Percentiles rank a stretch among this genome's conserved stretches.
Evolutionary conservation across 2,113 vertebrate genomes (phyloP).

Genomic region (Rhagologus leucostigma): DNA sequence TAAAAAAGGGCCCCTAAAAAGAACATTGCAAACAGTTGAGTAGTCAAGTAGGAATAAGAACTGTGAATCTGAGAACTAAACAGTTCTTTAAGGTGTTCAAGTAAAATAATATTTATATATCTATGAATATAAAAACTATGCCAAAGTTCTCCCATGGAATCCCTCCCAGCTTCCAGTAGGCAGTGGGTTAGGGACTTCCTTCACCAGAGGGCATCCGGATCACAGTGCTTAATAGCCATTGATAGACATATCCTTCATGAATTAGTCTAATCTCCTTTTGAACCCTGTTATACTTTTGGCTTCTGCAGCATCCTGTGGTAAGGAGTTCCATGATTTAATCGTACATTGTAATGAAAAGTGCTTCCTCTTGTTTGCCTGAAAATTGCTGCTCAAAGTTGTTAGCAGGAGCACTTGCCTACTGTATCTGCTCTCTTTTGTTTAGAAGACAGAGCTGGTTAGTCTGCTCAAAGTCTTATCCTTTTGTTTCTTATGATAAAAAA

Average conservation of each 20-base stretch:
- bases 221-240: neutral
- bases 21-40: neutral
- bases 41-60: neutral
- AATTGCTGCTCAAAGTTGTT: neutral
- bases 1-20: neutral
- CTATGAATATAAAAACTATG: neutral
- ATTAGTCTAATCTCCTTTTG: constrained; percentile 38
- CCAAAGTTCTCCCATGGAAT: neutral
- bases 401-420: neutral
- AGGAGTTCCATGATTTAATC: constrained; percentile 30
- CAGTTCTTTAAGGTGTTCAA: neutral
- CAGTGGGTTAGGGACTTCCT: constrained; percentile 14
- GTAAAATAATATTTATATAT: neutral
- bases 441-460: neutral
- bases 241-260: constrained; percentile 49
- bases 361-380: constrained; percentile 52
- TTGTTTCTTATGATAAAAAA: neutral
- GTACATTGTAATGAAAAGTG: constrained; percentile 14
- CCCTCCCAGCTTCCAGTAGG: constrained; percentile 1
- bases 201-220: neutral
- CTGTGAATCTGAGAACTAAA: neutral
- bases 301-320: constrained; percentile 45
- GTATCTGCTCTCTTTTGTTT: neutral
- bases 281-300: constrained; percentile 18
- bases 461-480: neutral